These are phyloP conservation scores for Erannis defoliaria DNA, from an alignment of 2,888 invertebrate species.

Conservation along the genomic window DNA sequence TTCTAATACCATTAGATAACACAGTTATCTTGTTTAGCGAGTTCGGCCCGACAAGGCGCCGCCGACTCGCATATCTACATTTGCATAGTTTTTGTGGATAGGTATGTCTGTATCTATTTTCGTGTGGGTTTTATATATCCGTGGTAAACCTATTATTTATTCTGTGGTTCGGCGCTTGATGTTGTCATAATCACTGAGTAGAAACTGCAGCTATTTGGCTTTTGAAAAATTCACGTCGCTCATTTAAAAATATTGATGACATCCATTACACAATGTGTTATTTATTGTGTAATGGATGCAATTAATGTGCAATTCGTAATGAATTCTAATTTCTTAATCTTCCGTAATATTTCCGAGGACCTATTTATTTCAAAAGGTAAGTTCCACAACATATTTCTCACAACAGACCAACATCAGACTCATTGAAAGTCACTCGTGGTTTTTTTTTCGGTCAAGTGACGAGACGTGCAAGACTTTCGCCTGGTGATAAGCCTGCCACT, in stretches of 20 bases:
- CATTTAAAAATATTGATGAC: no score
- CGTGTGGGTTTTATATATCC: conserved; percentile 17
- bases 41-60: conserved; percentile 17
- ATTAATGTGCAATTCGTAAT: no score
- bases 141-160: background rate
- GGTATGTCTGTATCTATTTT: conserved; percentile 18
- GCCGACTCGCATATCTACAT: conserved; percentile 19
- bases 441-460: no score
- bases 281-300: background rate
- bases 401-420: no score
- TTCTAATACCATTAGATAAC: conserved; percentile 36
- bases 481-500: no score
- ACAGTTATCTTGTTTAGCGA: conserved; percentile 30
- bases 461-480: no score
- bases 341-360: background rate
- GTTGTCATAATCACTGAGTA: background rate
- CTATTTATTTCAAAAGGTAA: no score
- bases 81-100: conserved; percentile 20
- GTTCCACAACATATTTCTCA: no score
- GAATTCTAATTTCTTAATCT: no score
- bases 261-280: background rate
- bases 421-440: no score
- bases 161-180: conserved; percentile 1
- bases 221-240: no score
- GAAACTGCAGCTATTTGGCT: conserved; percentile 2